Percentiles rank a stretch among this genome's conserved stretches.
Evolutionary conservation across 2,797 vertebrate genomes (phyloP).

Genomic region (Nasua narica): DNA sequence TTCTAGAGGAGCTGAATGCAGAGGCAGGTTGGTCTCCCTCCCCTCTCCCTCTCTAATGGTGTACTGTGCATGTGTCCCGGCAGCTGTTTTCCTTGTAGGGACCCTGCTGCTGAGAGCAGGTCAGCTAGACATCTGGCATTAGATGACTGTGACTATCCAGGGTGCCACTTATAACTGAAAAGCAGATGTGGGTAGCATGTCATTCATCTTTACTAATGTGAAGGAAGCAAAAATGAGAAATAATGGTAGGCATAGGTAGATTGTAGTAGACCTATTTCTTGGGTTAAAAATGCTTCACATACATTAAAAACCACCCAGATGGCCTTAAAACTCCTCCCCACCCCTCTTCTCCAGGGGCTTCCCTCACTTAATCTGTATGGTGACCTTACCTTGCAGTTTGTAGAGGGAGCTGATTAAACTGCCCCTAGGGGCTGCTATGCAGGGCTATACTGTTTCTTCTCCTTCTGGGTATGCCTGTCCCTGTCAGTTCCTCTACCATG

Average conservation of each 20-base stretch:
- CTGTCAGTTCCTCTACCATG: not conserved
- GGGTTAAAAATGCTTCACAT: conserved; percentile 30
- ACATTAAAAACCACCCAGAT: not conserved
- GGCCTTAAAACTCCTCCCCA: not conserved
- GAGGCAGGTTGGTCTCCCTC: conserved; percentile 88
- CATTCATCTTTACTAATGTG: conserved; percentile 17
- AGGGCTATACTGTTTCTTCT: not conserved
- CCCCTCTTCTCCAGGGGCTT: not conserved
- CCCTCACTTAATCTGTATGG: not conserved
- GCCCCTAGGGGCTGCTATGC: not conserved
- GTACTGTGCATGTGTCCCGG: conserved; percentile 65
- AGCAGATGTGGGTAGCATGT: conserved; percentile 20
- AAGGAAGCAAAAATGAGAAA: conserved; percentile 29
- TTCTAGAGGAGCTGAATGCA: conserved; percentile 85
- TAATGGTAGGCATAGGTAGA: conserved; percentile 2
- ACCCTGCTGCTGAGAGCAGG: not conserved
- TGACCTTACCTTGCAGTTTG: not conserved
- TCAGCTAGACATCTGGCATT: not conserved
- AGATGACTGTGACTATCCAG: not conserved
- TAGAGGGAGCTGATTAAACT: not conserved
- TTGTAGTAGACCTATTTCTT: conserved; percentile 51
- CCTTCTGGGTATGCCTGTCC: not conserved
- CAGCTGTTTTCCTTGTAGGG: conserved; percentile 28
- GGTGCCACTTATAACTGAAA: not conserved
- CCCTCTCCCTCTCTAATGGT: conserved; percentile 62